These are phyloP conservation scores for Conus ventricosus DNA, from an alignment of 1,140 invertebrate species.

Conservation along the genomic window DNA sequence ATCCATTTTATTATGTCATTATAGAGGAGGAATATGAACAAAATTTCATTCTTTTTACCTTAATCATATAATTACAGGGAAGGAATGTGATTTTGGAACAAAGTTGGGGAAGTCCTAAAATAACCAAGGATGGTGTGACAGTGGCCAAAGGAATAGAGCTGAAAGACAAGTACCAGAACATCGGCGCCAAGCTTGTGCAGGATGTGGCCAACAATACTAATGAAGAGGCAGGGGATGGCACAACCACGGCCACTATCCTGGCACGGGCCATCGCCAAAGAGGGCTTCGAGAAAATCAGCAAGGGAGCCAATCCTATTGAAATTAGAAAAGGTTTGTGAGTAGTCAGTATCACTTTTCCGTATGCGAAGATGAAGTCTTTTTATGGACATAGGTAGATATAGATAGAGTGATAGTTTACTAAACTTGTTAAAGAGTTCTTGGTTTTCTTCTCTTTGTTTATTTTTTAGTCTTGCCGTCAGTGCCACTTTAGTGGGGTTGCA, in stretches of 20 bases:
- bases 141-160: conserved; percentile 99
- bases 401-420: no score
- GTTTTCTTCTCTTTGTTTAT: no score
- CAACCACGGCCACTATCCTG: conserved; percentile 98
- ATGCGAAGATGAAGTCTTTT: no score
- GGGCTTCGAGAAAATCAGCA: conserved; percentile 98
- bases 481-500: no score
- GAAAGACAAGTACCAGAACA: conserved; percentile 99
- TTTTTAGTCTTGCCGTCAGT: no score
- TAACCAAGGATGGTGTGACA: conserved; percentile 99
- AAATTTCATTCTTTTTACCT: no score
- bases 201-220: conserved; percentile 99
- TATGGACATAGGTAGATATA: no score
- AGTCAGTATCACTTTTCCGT: background rate
- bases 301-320: conserved; percentile 99
- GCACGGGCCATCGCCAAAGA: conserved; percentile 99
- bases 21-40: no score
- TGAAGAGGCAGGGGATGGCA: conserved; percentile 99
- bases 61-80: conserved; percentile 78
- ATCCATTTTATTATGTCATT: no score
- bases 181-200: conserved; percentile 99
- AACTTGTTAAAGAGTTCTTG: no score
- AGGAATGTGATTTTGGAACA: conserved; percentile 99
- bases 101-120: conserved; percentile 99
- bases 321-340: conserved; percentile 86